Evolutionary conservation across 2,113 vertebrate genomes (phyloP).

Genomic region (Gavialis gangeticus): DNA sequence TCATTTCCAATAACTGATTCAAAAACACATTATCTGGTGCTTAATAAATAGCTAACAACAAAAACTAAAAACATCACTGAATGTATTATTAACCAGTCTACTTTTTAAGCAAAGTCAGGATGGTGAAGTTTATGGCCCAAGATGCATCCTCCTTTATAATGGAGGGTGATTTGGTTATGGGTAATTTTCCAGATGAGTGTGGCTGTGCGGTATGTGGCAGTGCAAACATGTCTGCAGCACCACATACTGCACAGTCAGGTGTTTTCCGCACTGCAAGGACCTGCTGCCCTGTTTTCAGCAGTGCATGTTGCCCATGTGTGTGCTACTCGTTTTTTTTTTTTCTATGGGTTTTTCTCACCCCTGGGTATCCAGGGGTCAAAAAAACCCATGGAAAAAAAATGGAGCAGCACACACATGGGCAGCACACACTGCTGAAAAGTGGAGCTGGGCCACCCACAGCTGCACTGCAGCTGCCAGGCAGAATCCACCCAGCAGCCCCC

Average conservation of each 20-base stretch:
- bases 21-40: neutral
- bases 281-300: too few species aligned
- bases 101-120: neutral
- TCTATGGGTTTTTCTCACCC: too few species aligned
- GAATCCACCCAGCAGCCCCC: too few species aligned
- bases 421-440: too few species aligned
- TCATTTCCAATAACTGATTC: neutral
- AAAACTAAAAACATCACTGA: neutral
- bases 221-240: neutral
- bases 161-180: too few species aligned
- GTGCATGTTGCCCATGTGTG: too few species aligned
- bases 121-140: neutral
- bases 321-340: too few species aligned
- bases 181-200: neutral
- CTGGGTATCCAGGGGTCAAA: too few species aligned
- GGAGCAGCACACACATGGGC: too few species aligned
- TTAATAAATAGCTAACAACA: neutral
- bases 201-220: neutral
- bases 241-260: neutral
- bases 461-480: too few species aligned
- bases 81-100: neutral
- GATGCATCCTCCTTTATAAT: neutral
- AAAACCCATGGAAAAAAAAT: too few species aligned
- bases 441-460: too few species aligned
- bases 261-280: neutral